A percentile compares a stretch with the other conserved stretches of the same genome.
These are phyloP conservation scores for Planococcus citri DNA, from an alignment of 1,140 invertebrate genomes.

Conservation along the genomic window DNA sequence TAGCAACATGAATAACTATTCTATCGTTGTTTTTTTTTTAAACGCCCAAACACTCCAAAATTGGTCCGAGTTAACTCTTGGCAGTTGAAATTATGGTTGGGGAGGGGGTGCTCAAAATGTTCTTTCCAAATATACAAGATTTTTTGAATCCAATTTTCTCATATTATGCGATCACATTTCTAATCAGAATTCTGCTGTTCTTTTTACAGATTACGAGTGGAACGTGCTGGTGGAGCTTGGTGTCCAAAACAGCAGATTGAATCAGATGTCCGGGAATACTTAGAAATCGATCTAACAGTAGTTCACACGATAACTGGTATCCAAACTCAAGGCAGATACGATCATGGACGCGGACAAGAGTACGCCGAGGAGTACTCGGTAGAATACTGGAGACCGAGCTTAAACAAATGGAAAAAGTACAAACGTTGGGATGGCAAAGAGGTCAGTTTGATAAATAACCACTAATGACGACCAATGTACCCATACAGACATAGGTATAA, in stretches of 20 bases:
- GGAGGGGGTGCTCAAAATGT: too few species aligned
- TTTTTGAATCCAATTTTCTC: too few species aligned
- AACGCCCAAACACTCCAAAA: too few species aligned
- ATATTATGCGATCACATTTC: too few species aligned
- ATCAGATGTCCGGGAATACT: constrained; percentile 70
- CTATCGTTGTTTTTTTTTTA: too few species aligned
- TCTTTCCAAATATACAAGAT: too few species aligned
- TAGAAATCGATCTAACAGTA: constrained; percentile 70
- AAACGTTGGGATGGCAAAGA: constrained; percentile 31
- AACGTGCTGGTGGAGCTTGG: constrained; percentile 89
- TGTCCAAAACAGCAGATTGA: constrained; percentile 80
- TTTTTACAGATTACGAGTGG: constrained; percentile 62
- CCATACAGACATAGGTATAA: too few species aligned
- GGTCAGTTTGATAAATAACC: constrained; percentile 24
- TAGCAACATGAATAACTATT: too few species aligned
- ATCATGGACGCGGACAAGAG: constrained; percentile 84
- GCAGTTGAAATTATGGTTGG: too few species aligned
- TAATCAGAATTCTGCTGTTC: too few species aligned
- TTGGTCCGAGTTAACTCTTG: too few species aligned
- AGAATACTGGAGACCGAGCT: constrained; percentile 75
- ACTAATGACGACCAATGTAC: too few species aligned
- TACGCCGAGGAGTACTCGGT: constrained; percentile 80
- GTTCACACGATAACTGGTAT: constrained; percentile 68
- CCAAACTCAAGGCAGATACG: constrained; percentile 83
- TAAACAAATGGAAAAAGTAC: constrained; percentile 37